Evolutionary conservation across 2,888 invertebrate species (phyloP).

Genomic region (Drosophila paucipuncta): DNA sequence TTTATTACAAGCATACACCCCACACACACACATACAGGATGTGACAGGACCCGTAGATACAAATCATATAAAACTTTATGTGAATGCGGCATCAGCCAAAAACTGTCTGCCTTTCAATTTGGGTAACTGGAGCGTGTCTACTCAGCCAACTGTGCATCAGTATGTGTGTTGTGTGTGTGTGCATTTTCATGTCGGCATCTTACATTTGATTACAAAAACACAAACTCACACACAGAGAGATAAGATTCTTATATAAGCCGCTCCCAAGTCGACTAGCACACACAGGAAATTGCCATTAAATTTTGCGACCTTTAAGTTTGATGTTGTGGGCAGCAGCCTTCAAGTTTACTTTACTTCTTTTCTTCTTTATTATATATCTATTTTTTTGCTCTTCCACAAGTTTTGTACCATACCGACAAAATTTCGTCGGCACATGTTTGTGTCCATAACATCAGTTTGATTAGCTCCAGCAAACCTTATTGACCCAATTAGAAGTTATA

Average conservation of each 20-base stretch:
- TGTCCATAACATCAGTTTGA: constrained; percentile 45
- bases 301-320: constrained; percentile 70
- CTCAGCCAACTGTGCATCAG: constrained; percentile 45
- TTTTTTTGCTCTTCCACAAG: constrained; percentile 20
- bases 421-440: constrained; percentile 37
- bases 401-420: constrained; percentile 37
- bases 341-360: constrained; percentile 25
- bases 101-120: constrained; percentile 64
- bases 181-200: constrained; percentile 44
- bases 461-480: constrained; percentile 38
- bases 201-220: constrained; percentile 52
- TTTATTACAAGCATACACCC: constrained; percentile 58
- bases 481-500: constrained; percentile 40
- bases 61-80: constrained; percentile 73
- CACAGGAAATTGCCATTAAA: constrained; percentile 71
- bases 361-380: background rate
- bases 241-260: constrained; percentile 52
- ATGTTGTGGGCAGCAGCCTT: constrained; percentile 26
- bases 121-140: constrained; percentile 59
- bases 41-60: constrained; percentile 57
- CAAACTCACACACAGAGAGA: constrained; percentile 12
- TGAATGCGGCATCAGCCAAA: constrained; percentile 54
- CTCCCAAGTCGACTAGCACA: constrained; percentile 37
- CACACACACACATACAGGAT: background rate
- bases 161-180: constrained; percentile 6